A percentile compares a stretch with the other conserved stretches of the same genome.
Evolutionary conservation across 2,113 vertebrate genomes (phyloP).

Genomic region (Alethe diademata): DNA sequence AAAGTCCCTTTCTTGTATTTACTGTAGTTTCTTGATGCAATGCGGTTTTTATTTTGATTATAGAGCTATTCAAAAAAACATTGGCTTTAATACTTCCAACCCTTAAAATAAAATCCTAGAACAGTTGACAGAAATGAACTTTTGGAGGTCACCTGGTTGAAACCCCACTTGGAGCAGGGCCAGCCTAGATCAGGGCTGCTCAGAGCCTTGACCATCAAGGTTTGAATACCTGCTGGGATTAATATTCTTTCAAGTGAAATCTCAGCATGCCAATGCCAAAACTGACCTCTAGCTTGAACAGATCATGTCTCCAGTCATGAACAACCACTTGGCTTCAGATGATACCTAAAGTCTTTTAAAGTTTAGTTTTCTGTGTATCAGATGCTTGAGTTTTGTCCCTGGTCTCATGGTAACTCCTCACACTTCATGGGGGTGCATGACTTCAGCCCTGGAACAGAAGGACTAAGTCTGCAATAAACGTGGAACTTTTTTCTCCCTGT

Average conservation of each 20-base stretch:
- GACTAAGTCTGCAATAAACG: neutral
- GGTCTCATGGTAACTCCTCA: neutral
- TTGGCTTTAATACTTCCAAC: neutral
- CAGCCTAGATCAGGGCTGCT: neutral
- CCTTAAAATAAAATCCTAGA: neutral
- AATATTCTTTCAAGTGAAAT: neutral
- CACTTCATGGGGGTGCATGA: accelerated
- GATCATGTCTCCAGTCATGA: neutral
- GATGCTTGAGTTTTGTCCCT: neutral
- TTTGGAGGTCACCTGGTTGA: neutral
- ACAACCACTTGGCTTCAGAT: neutral
- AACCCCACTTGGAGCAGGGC: neutral
- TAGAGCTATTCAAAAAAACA: accelerated
- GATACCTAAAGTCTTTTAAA: neutral
- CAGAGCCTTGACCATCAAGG: neutral
- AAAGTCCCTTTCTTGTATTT: neutral
- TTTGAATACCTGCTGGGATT: neutral
- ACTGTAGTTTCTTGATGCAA: neutral
- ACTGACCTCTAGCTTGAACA: neutral
- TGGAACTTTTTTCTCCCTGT: neutral
- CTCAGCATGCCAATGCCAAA: neutral
- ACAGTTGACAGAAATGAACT: neutral
- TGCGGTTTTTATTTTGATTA: neutral
- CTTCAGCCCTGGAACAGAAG: neutral
- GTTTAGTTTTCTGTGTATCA: neutral